Base-by-base conservation (phyloP, 2,888 invertebrate species). In the Anodontia alba region DNA sequence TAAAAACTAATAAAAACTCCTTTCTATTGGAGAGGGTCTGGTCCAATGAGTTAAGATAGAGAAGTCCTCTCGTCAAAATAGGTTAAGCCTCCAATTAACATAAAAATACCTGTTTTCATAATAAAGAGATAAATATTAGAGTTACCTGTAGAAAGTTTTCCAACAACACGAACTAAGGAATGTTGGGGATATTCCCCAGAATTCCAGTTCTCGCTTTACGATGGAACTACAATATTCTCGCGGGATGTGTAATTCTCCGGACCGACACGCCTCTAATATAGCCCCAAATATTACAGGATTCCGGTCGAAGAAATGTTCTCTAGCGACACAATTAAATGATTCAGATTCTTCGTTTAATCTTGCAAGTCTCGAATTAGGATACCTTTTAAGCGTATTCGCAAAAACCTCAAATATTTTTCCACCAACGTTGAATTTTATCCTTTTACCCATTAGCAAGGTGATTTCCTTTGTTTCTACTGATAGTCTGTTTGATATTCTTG, bases 241-340 rank as follows among this genome's bases (percentile, higher is more conserved):
- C 15, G 80, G 80, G 26, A 83, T 54, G 76, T 83, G 83, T 0
- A 83, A 46, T 8, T 62, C 46, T n/a, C 76, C 73, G 17, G 75
- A 75, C 3, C 73, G 68, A n/a, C 66, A 78, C 12, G 77, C 77
- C 57, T 83, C 80, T 42, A 83, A 26, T 46, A 83, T 51, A 1
- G 51, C 43, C 33, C 72, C 67, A 67, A 83, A 80, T 23, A 77
- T 31, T 1, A 66, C n/a, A 7, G 83, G 80, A 36, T 80, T 76
- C 51, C 80, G 75, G 46, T 83, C 83, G 26, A 80, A 80, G 54
- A 80, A 83, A 38, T 73, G 78, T n/a, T 69, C 76, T 0, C 51
- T 20, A 8, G 49, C 49, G 0, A 36, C 57, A 7, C 17, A 7
- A 33, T 62, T 46, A 54, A 66, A 77, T 43, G 46, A 10, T 0